Evolutionary conservation across 2,888 invertebrate genomes (phyloP).

Genomic region (Philonicus albiceps): DNA sequence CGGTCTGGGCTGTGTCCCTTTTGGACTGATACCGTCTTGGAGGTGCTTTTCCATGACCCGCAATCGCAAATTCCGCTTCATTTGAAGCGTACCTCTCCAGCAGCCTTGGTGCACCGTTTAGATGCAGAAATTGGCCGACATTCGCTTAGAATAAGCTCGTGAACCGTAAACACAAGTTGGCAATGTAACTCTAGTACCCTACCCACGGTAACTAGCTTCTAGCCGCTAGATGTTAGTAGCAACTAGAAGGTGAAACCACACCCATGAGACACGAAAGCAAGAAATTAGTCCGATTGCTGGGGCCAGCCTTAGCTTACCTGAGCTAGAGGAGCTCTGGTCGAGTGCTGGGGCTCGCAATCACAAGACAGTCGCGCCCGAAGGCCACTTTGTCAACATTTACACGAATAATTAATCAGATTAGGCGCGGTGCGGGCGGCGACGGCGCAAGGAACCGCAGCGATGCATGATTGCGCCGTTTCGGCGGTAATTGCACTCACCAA

Average conservation of each 20-base stretch:
- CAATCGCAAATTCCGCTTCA: slow-evolving; percentile 10
- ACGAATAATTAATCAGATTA: slow-evolving; percentile 30
- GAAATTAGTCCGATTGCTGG: slow-evolving; percentile 5
- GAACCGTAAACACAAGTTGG: slow-evolving; percentile 28
- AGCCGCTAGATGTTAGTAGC: background rate
- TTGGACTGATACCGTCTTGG: background rate
- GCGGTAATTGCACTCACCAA: slow-evolving; percentile 11
- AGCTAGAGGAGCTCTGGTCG: background rate
- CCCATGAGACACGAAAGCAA: slow-evolving; percentile 19
- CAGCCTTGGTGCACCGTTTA: background rate
- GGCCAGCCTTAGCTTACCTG: background rate
- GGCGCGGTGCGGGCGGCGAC: background rate
- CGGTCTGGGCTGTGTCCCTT: background rate
- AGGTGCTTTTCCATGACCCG: background rate
- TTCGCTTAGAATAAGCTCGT: slow-evolving; percentile 28
- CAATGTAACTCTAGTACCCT: slow-evolving; percentile 27
- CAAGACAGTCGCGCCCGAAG: slow-evolving; percentile 20
- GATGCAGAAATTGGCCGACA: slow-evolving; percentile 14
- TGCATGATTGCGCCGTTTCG: slow-evolving; percentile 10
- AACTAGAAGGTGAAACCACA: slow-evolving; percentile 34
- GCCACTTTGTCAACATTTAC: slow-evolving; percentile 33
- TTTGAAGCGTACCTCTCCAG: background rate
- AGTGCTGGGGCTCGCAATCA: background rate
- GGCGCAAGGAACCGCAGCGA: background rate
- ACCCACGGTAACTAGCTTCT: slow-evolving; percentile 30